Evolutionary conservation across 2,888 invertebrate genomes (phyloP).

Genomic region (Bembecia ichneumoniformis): DNA sequence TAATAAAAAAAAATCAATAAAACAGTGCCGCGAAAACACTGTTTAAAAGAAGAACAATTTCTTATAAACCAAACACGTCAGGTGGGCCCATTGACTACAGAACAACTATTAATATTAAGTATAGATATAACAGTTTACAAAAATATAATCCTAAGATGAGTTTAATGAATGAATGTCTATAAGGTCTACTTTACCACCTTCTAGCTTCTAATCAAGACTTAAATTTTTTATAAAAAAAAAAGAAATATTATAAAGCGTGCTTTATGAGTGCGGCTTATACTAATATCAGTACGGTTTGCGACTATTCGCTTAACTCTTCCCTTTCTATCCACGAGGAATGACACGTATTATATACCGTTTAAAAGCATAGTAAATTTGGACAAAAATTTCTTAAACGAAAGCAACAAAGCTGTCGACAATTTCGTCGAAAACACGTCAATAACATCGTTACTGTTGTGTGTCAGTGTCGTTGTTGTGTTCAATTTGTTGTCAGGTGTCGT

Average conservation of each 20-base stretch:
- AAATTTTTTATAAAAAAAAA: no score
- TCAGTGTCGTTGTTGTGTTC: no score
- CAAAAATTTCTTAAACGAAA: no score
- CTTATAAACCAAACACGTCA: slow-evolving; percentile 26
- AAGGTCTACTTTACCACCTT: not conserved
- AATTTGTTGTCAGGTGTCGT: slow-evolving; percentile 42
- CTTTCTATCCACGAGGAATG: not conserved
- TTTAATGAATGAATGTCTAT: not conserved
- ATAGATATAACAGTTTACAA: not conserved
- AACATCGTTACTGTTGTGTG: no score
- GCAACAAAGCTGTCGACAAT: no score
- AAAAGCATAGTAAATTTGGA: no score
- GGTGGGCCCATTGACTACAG: slow-evolving; percentile 65
- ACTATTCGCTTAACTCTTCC: not conserved
- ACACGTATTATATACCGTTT: not conserved
- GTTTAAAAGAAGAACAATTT: no score
- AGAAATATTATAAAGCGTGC: not conserved
- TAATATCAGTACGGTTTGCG: not conserved
- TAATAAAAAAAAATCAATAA: no score
- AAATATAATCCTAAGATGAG: not conserved
- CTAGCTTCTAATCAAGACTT: not conserved
- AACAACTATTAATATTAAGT: slow-evolving; percentile 17
- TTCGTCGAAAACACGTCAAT: no score
- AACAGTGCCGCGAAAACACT: no score
- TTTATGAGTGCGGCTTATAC: not conserved